These are phyloP conservation scores for Antheraea pernyi DNA, from an alignment of 1,140 invertebrate genomes.

Conservation along the genomic window DNA sequence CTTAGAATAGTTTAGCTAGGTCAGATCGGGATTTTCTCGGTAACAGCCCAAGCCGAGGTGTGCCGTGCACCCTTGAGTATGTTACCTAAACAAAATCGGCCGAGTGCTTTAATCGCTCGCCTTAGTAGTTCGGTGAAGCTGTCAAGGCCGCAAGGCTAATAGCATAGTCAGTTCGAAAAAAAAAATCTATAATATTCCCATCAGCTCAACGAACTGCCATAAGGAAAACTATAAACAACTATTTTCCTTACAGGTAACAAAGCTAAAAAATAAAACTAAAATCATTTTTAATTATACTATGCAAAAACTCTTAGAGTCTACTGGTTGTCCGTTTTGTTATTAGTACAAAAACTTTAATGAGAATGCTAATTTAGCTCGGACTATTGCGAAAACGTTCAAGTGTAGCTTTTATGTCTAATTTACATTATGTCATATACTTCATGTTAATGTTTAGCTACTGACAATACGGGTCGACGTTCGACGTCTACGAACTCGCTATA, in stretches of 20 bases:
- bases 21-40: too few relatives aligned
- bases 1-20: too few relatives aligned
- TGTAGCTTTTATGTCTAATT: constrained; percentile 43
- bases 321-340: constrained; percentile 55
- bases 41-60: too few relatives aligned
- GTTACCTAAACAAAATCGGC: too few relatives aligned
- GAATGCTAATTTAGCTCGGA: constrained; percentile 51
- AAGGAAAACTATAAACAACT: constrained; percentile 8
- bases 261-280: neutral
- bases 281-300: constrained; percentile 18
- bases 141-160: too few relatives aligned
- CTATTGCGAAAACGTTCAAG: constrained; percentile 50
- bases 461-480: constrained; percentile 30
- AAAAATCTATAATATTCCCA: constrained; percentile 12
- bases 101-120: too few relatives aligned
- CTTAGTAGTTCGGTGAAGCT: too few relatives aligned
- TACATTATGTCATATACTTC: constrained; percentile 64
- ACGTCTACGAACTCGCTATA: constrained; percentile 28
- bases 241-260: constrained; percentile 17
- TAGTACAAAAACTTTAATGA: constrained; percentile 60
- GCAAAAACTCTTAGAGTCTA: constrained; percentile 36
- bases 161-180: too few relatives aligned
- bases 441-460: constrained; percentile 64
- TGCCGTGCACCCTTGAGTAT: too few relatives aligned
- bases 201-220: neutral